A percentile compares a stretch with the other conserved stretches of the same genome.
Conservation (phyloP, 2,113 vertebrate species). For the Garra rufa region DNA sequence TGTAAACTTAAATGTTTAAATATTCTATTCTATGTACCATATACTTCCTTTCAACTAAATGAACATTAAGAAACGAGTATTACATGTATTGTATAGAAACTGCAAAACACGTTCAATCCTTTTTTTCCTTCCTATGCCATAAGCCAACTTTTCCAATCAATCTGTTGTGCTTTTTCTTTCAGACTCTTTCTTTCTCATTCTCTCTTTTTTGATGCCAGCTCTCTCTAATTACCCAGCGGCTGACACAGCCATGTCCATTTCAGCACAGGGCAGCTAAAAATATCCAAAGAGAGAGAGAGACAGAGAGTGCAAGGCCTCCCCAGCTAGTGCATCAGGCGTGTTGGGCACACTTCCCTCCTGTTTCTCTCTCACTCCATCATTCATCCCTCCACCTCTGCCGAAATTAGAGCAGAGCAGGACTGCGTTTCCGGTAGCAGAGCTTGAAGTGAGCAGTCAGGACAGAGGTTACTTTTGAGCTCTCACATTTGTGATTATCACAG, state of each 20-base stretch:
- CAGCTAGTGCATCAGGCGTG: constrained; percentile 28
- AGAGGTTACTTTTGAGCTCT: constrained; percentile 34
- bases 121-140: neutral
- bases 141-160: neutral
- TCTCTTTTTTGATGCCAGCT: constrained; percentile 33
- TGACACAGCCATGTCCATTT: constrained; percentile 46
- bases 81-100: neutral
- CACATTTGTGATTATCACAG: constrained; percentile 17
- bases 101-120: neutral
- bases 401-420: constrained; percentile 33
- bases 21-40: too few relatives aligned
- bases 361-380: constrained; percentile 38
- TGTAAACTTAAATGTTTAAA: too few relatives aligned
- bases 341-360: constrained; percentile 2
- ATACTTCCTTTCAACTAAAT: too few relatives aligned
- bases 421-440: constrained; percentile 21
- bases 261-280: constrained; percentile 55
- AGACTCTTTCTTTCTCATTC: neutral
- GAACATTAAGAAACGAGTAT: too few relatives aligned
- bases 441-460: constrained; percentile 20
- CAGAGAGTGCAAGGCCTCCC: neutral
- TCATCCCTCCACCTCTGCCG: constrained; percentile 28
- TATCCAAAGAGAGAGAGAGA: constrained; percentile 39
- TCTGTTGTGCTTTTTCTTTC: neutral
- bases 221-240: constrained; percentile 58